phyloP scores from a whole-genome alignment of 2,113 vertebrate species.

The Trochalopteron elliotii region DNA sequence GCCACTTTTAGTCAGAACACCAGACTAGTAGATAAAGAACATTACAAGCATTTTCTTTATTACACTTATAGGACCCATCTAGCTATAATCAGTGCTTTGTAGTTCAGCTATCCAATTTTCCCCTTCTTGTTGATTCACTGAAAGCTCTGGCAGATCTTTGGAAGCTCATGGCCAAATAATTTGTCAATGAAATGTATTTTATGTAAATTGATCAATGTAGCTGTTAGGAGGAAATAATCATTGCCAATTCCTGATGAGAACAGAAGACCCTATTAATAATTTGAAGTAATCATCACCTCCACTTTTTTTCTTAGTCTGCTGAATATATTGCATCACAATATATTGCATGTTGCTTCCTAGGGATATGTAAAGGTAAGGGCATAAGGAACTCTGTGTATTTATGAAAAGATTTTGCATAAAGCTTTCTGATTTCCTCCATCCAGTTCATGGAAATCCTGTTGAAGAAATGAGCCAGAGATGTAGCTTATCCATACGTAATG shows the following conservation, averaged over 20 bases:
- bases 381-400: not conserved
- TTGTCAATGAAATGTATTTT: constrained; percentile 14
- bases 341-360: not conserved
- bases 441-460: not conserved
- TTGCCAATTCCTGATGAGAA: constrained; percentile 2
- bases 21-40: not conserved
- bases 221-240: constrained; percentile 8
- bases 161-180: constrained; percentile 12
- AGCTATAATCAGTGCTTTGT: constrained; percentile 17
- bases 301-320: not conserved
- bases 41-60: not conserved
- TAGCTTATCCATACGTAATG: fast-evolving
- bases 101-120: constrained; percentile 20
- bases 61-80: not conserved
- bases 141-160: not conserved
- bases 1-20: not conserved
- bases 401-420: not conserved
- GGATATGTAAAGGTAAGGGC: not conserved
- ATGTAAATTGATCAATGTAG: constrained; percentile 36
- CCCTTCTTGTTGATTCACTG: constrained; percentile 14
- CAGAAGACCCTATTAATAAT: not conserved
- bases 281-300: not conserved
- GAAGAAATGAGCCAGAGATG: not conserved
- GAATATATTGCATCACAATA: not conserved
- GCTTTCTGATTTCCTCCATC: not conserved